phyloP scores from a whole-genome alignment of 2,113 vertebrate genomes.

The Corythoichthys haematopterus region DNA sequence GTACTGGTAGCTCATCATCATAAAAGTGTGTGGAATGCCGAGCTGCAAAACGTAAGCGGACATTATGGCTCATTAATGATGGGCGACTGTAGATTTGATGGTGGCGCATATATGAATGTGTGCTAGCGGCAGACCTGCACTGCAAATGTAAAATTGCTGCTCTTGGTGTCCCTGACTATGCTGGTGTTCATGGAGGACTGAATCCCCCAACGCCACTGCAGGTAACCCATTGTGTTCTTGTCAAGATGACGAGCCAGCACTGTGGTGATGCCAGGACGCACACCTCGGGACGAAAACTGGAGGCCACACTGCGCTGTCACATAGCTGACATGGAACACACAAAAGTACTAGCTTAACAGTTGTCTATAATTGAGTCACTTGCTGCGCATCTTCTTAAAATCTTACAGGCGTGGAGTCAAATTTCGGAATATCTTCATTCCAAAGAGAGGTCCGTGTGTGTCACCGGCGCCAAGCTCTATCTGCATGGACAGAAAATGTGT shows the following conservation, averaged over 20 bases:
- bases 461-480: constrained; percentile 92
- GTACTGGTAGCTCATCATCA: constrained; percentile 96
- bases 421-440: constrained; percentile 95
- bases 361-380: background rate
- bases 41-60: constrained; percentile 72
- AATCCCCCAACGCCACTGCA: constrained; percentile 95
- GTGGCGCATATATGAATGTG: background rate
- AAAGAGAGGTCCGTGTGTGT: constrained; percentile 88
- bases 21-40: constrained; percentile 91
- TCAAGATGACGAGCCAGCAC: constrained; percentile 91
- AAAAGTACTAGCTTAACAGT: background rate
- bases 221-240: constrained; percentile 96
- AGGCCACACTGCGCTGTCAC: constrained; percentile 87
- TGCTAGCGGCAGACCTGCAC: constrained; percentile 77
- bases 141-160: constrained; percentile 87
- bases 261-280: constrained; percentile 86
- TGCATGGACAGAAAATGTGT: constrained; percentile 50
- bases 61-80: constrained; percentile 8
- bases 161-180: constrained; percentile 90
- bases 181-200: constrained; percentile 98
- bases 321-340: constrained; percentile 70
- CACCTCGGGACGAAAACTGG: constrained; percentile 88
- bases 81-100: constrained; percentile 1
- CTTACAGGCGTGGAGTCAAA: constrained; percentile 82
- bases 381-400: background rate